A percentile compares a stretch with the other conserved stretches of the same genome.
Evolutionary conservation across 2,113 vertebrate species (phyloP).

Genomic region (Cichladusa arquata): DNA sequence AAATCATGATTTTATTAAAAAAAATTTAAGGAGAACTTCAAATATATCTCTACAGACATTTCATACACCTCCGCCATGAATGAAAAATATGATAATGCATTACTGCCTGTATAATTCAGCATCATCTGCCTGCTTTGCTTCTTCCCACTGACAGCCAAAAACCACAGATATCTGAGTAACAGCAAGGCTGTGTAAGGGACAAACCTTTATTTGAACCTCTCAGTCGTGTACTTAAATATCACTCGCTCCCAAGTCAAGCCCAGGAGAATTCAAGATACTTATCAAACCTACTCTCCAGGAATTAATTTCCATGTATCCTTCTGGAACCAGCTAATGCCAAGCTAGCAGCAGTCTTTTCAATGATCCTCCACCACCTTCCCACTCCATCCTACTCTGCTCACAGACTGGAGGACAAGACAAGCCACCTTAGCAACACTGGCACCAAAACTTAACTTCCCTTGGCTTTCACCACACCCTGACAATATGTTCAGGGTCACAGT

Average conservation of each 20-base stretch:
- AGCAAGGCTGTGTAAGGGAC: not conserved
- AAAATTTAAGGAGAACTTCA: constrained; percentile 19
- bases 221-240: not conserved
- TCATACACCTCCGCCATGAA: not conserved
- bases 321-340: not conserved
- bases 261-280: not conserved
- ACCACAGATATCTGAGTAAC: not conserved
- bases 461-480: not conserved
- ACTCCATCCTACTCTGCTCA: not conserved
- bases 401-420: not conserved
- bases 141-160: not conserved
- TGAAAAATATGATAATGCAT: constrained; percentile 4
- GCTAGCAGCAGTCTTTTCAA: not conserved
- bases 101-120: not conserved
- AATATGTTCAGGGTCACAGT: not conserved
- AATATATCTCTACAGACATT: not conserved
- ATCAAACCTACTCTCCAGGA: not conserved
- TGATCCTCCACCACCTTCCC: not conserved
- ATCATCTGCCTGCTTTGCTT: not conserved
- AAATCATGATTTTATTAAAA: constrained; percentile 23
- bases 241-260: not conserved
- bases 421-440: not conserved
- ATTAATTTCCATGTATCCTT: not conserved
- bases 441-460: not conserved
- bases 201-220: not conserved